Evolutionary conservation across 2,113 vertebrate species (phyloP), one percentile per base, ranked within the genome.

Genomic region (Mastomys natalensis): DNA sequence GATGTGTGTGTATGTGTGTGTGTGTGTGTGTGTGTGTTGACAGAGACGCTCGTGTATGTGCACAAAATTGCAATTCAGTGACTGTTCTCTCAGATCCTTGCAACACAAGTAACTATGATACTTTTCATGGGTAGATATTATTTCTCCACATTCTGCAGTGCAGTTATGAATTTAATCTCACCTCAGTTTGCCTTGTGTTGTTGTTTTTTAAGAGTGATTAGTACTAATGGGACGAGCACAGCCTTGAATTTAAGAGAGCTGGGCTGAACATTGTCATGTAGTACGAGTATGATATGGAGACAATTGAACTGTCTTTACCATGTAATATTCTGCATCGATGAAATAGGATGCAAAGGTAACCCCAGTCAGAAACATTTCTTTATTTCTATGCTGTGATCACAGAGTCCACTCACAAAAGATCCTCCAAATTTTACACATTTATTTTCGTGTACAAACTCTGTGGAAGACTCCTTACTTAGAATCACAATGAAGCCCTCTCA

Each of bases 241-340:
- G 11, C 12, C 3, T 68, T 12, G 19, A 13, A 37, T 81, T 82
- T 2, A 15, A 62, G 19, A 70, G 55, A 40, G 1, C 16, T 2
- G 26, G 11, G 5, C 29, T 66, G 29, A 66, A 31, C 29, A 34
- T 66, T 66, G 12, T 12, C 64, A 15, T 12, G 12, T 66, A 21
- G 0, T 12, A 72, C 2, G 2, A 15, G 3, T 76, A 21, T 77
- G 12, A 6, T 26, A 0, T 43, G 48, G 16, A 19, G 19, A 17
- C 48, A 66, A 60, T 43, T 37, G 24, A 82, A 55, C 37, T 3
- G 43, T 80, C 62, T 70, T 70, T n/a, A 68, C 9, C 13, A 7
- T 43, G 53, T 10, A 17, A 15, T 77, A 66, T 5, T 53, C 40
- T 40, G 31, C 43, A 58, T 31, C 48, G 7, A n/a, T 37, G 68